Evolutionary conservation across 37 sponge, comb jelly and placozoan species (phyloP).

Genomic region (Beroe forskalii): DNA sequence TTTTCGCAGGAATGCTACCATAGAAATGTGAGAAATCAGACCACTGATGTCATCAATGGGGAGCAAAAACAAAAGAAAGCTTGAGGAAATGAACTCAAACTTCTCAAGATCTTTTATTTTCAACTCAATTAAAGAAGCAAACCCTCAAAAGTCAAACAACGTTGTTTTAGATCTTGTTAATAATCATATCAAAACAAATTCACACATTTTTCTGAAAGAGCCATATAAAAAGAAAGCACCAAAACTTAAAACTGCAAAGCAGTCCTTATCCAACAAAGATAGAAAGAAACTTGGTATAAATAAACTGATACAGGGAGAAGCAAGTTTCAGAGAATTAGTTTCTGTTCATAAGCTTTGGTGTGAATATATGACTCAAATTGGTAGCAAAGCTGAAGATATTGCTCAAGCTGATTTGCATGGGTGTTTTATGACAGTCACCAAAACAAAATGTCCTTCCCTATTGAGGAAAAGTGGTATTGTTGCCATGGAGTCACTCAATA

Average conservation of each 20-base stretch:
- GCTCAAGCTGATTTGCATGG: constrained; percentile 42
- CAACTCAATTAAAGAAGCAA: constrained; percentile 11
- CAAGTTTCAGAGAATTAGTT: neutral
- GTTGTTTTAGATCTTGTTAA: constrained; percentile 6
- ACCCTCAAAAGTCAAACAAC: constrained; percentile 28
- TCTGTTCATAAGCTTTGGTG: constrained; percentile 33
- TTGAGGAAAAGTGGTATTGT: constrained; percentile 28
- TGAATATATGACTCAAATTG: neutral
- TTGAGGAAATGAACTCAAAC: constrained; percentile 53
- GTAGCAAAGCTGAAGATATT: constrained; percentile 5
- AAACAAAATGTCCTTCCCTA: neutral
- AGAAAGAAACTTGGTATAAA: neutral
- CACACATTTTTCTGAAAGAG: constrained; percentile 51
- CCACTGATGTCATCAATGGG: neutral
- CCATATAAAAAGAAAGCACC: constrained; percentile 29
- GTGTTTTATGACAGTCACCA: constrained; percentile 42
- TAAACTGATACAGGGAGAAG: constrained; percentile 11
- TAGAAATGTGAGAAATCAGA: no score
- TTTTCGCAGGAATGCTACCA: no score
- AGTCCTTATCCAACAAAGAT: constrained; percentile 21
- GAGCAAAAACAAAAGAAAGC: constrained; percentile 12
- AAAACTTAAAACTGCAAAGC: neutral
- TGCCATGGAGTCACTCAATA: constrained; percentile 48
- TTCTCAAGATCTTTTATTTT: constrained; percentile 56
- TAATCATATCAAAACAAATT: constrained; percentile 62